Conservation (phyloP, 2,888 invertebrate genomes). For the Hofmannophila pseudospretella region DNA sequence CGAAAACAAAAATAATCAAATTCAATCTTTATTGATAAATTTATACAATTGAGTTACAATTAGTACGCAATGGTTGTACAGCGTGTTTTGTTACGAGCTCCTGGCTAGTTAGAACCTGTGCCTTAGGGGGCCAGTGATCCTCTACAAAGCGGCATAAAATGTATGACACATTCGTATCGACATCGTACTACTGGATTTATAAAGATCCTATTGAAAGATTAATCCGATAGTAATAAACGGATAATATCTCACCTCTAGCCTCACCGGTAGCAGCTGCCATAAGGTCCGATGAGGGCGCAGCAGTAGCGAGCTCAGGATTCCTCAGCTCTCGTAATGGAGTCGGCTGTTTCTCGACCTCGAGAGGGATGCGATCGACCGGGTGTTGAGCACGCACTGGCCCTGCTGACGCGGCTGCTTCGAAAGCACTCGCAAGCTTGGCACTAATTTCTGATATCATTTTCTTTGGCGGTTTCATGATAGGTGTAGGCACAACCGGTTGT, state of each 20-base stretch:
- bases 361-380: constrained; percentile 11
- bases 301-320: constrained; percentile 15
- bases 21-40: too few species aligned
- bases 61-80: too few species aligned
- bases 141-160: too few species aligned
- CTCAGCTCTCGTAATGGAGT: constrained; percentile 12
- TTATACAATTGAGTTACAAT: too few species aligned
- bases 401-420: constrained; percentile 44
- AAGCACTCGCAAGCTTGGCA: constrained; percentile 54
- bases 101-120: too few species aligned
- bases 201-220: neutral
- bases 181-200: too few species aligned
- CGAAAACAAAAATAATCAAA: too few species aligned
- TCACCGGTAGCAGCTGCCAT: constrained; percentile 19
- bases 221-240: neutral
- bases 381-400: constrained; percentile 12
- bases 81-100: too few species aligned
- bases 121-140: too few species aligned
- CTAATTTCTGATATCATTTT: constrained; percentile 69
- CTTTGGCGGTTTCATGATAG: constrained; percentile 63
- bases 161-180: too few species aligned
- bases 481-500: constrained; percentile 31
- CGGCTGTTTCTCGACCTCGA: constrained; percentile 19
- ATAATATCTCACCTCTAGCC: constrained; percentile 4
- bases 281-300: constrained; percentile 14